Conservation (phyloP, 1,140 invertebrate species). For the Philaenus spumarius region DNA sequence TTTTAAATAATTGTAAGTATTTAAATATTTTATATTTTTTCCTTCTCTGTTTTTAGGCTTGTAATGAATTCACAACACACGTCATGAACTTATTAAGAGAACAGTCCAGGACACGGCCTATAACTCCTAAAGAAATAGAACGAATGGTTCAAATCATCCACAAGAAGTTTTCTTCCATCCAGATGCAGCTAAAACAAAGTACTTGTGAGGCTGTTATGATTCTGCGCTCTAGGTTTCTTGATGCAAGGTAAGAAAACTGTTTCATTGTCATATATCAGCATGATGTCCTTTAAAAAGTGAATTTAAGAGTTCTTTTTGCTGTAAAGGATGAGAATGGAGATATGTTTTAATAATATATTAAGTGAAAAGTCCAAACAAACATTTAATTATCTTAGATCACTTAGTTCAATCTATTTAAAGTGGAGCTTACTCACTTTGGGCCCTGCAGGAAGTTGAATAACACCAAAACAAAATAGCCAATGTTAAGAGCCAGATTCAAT, state of each 20-base stretch:
- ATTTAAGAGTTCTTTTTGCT: background rate
- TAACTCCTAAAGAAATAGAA: conserved; percentile 96
- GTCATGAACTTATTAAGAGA: conserved; percentile 97
- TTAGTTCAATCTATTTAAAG: too few species aligned
- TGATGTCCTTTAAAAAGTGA: too few species aligned
- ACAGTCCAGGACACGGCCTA: conserved; percentile 93
- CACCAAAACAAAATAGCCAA: too few species aligned
- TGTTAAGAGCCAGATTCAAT: too few species aligned
- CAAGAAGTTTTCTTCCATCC: conserved; percentile 99
- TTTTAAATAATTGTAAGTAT: too few species aligned
- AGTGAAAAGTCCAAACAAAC: background rate
- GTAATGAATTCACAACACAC: conserved; percentile 99
- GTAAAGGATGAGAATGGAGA: background rate
- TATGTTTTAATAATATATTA: background rate
- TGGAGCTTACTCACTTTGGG: too few species aligned
- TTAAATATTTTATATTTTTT: too few species aligned
- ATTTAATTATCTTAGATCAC: background rate
- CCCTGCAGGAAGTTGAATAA: too few species aligned
- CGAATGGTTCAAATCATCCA: conserved; percentile 99
- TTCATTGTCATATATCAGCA: background rate
- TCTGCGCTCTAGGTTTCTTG: conserved; percentile 86
- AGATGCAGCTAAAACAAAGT: conserved; percentile 99
- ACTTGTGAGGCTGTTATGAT: conserved; percentile 99
- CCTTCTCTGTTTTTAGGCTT: conserved; percentile 90
- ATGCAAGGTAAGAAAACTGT: conserved; percentile 62